These are phyloP conservation scores for Torymus aiolomorphi DNA, from an alignment of 2,888 invertebrate species.

Conservation along the genomic window DNA sequence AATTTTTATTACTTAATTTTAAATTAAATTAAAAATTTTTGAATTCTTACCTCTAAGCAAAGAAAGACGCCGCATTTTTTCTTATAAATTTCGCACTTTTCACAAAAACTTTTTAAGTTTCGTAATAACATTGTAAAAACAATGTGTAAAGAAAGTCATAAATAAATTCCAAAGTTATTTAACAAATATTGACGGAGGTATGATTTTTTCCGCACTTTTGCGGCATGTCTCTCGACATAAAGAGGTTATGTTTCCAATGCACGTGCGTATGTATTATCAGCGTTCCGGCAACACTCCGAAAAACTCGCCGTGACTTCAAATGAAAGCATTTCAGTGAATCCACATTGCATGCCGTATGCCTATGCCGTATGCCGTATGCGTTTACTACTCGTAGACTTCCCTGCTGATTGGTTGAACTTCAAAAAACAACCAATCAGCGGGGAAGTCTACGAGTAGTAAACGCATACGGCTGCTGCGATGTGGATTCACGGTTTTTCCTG, in stretches of 20 bases:
- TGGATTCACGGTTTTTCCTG: no score
- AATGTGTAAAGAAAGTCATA: background rate
- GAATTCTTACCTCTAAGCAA: slow-evolving; percentile 21
- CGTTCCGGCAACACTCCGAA: background rate
- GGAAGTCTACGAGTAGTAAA: no score
- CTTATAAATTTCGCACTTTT: slow-evolving; percentile 33
- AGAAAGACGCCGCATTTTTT: slow-evolving; percentile 29
- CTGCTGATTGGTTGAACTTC: no score
- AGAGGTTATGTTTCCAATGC: slow-evolving; percentile 46
- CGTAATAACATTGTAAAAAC: slow-evolving; percentile 40
- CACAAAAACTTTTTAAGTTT: slow-evolving; percentile 42
- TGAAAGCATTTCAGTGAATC: no score
- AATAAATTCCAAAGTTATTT: background rate
- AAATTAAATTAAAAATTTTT: background rate
- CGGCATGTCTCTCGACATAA: slow-evolving; percentile 2
- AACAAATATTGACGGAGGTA: background rate
- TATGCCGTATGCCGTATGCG: no score
- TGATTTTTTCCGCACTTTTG: background rate
- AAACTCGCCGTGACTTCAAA: background rate
- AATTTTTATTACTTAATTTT: background rate
- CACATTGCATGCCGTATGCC: no score
- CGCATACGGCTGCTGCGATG: no score
- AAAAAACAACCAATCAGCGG: no score
- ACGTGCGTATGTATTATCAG: slow-evolving; percentile 13
- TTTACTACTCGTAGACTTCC: no score